Percentiles rank a stretch among this genome's conserved stretches.
These are phyloP conservation scores for Phalloptychus januarius DNA, from an alignment of 2,797 vertebrate species.

Conservation along the genomic window DNA sequence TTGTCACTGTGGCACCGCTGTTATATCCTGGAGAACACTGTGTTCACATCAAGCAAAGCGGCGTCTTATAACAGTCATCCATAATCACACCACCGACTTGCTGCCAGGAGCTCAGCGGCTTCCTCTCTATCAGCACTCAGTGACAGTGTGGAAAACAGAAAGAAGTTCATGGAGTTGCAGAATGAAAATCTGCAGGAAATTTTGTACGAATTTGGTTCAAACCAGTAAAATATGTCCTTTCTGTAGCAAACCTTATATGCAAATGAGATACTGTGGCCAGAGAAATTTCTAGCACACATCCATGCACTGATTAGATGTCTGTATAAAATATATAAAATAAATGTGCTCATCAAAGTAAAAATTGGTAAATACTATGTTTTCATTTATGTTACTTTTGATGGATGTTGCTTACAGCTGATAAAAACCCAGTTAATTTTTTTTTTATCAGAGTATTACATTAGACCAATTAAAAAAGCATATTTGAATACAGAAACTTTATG, in stretches of 20 bases:
- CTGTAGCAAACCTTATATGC: neutral
- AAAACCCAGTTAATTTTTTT: neutral
- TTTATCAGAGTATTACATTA: neutral
- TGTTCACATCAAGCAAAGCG: slow-evolving; percentile 59
- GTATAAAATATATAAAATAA: neutral
- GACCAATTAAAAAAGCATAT: neutral
- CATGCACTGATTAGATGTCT: neutral
- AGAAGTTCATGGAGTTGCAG: neutral
- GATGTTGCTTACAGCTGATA: neutral
- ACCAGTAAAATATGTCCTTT: neutral
- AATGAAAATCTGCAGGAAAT: slow-evolving; percentile 14
- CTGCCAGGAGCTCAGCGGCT: slow-evolving; percentile 55
- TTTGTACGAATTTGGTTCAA: slow-evolving; percentile 14
- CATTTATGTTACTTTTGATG: neutral
- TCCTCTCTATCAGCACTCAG: slow-evolving; percentile 40
- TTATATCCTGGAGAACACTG: slow-evolving; percentile 59
- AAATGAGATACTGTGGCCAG: neutral
- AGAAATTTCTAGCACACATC: neutral
- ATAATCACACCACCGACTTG: slow-evolving; percentile 60
- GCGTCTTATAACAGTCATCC: slow-evolving; percentile 52
- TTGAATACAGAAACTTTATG: neutral
- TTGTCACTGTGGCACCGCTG: slow-evolving; percentile 54
- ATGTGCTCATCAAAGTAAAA: neutral
- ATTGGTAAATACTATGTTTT: neutral
- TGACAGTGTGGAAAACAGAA: slow-evolving; percentile 33